A percentile compares a stretch with the other conserved stretches of the same genome.
phyloP scores from a whole-genome alignment of 2,888 invertebrate genomes.

The Campoplex nolae region DNA sequence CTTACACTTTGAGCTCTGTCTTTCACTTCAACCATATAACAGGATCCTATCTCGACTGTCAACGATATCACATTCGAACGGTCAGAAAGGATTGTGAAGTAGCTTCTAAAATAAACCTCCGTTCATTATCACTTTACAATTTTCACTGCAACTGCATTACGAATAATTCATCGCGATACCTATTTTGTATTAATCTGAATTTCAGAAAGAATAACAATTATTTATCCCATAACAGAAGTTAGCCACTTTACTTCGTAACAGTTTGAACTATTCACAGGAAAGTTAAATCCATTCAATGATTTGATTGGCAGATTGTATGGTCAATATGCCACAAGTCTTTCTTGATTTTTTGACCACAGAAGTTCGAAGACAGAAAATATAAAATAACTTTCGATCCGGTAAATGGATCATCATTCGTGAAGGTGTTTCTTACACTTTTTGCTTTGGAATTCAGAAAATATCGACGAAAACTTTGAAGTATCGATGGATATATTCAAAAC shows the following conservation, averaged over 20 bases:
- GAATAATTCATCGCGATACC: too few relatives aligned
- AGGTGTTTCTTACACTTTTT: neutral
- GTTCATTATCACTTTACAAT: neutral
- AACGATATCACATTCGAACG: conserved; percentile 14
- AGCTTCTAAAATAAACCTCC: neutral
- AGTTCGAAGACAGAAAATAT: too few relatives aligned
- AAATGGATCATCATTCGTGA: too few relatives aligned
- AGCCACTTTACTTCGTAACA: too few relatives aligned
- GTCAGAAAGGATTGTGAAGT: neutral
- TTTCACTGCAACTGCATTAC: neutral
- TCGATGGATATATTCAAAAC: too few relatives aligned
- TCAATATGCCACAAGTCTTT: too few relatives aligned
- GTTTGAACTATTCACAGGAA: too few relatives aligned
- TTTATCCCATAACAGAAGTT: neutral
- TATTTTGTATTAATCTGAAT: neutral
- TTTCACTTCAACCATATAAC: conserved; percentile 36
- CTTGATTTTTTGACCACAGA: too few relatives aligned
- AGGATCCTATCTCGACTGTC: neutral
- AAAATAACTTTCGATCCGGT: too few relatives aligned
- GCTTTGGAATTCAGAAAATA: neutral
- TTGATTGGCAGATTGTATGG: too few relatives aligned
- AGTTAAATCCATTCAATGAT: too few relatives aligned
- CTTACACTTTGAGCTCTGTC: conserved; percentile 33
- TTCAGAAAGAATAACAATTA: neutral
- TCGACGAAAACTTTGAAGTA: neutral